Evolutionary conservation across 2,888 invertebrate species (phyloP).

Genomic region (Orchestes rusci): DNA sequence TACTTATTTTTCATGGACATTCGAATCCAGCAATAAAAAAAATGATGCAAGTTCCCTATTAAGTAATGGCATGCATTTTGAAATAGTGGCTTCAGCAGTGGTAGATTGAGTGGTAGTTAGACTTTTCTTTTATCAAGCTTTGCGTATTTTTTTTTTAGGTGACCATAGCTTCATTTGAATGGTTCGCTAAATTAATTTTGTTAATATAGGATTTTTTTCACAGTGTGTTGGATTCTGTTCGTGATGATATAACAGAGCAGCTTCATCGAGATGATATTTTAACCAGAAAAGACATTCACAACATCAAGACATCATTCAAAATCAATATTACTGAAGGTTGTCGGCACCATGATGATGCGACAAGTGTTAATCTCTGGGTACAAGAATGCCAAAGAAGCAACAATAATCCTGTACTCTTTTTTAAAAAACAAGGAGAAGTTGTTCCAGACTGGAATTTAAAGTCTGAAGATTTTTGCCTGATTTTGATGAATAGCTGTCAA

Average conservation of each 20-base stretch:
- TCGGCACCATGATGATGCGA: conserved; percentile 1
- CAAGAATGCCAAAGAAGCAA: not conserved
- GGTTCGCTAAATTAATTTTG: too few species aligned
- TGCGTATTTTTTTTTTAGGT: too few species aligned
- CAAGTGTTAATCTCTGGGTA: conserved; percentile 3
- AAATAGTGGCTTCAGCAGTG: too few species aligned
- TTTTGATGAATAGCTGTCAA: conserved; percentile 4
- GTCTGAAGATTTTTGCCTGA: conserved; percentile 3
- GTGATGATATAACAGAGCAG: not conserved
- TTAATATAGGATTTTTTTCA: too few species aligned
- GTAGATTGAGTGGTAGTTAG: too few species aligned
- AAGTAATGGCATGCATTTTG: too few species aligned
- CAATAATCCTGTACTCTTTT: not conserved
- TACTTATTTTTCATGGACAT: too few species aligned
- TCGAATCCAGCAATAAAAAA: too few species aligned
- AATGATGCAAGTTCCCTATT: too few species aligned
- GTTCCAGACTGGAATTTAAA: not conserved
- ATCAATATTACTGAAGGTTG: conserved; percentile 2
- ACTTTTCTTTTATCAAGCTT: too few species aligned
- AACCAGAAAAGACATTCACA: not conserved
- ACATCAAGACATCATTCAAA: not conserved
- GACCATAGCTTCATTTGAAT: too few species aligned
- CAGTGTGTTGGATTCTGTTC: not conserved
- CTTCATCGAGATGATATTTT: conserved; percentile 1
- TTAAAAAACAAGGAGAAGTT: not conserved